Evolutionary conservation across 2,113 vertebrate species (phyloP).

Genomic region (Macquaria australasica): DNA sequence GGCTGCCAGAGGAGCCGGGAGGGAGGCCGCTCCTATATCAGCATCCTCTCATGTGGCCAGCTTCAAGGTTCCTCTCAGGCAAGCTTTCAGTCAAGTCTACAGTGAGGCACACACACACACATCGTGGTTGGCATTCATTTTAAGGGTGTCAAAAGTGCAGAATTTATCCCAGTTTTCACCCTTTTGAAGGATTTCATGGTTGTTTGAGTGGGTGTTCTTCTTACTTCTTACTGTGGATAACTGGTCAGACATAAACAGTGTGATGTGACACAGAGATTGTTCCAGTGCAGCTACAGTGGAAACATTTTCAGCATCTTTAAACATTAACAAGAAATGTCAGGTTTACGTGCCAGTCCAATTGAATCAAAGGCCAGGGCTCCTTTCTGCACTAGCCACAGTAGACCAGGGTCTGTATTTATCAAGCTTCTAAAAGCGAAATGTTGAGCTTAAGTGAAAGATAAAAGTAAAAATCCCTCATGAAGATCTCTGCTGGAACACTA

Average conservation of each 20-base stretch:
- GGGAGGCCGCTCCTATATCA: slow-evolving; percentile 60
- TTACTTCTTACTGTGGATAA: not conserved
- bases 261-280: not conserved
- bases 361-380: not conserved
- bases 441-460: not conserved
- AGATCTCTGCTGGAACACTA: not conserved
- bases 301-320: not conserved
- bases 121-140: slow-evolving; percentile 21
- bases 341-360: not conserved
- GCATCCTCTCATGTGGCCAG: slow-evolving; percentile 62
- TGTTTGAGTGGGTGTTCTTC: not conserved
- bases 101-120: not conserved
- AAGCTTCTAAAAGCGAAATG: not conserved
- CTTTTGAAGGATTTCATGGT: not conserved
- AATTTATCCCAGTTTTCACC: not conserved
- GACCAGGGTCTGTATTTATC: not conserved
- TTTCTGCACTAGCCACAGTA: not conserved
- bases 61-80: slow-evolving; percentile 60
- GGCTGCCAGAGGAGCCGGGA: slow-evolving; percentile 61
- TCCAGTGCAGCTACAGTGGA: not conserved
- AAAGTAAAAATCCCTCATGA: not conserved
- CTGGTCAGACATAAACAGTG: not conserved
- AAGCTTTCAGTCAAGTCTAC: slow-evolving; percentile 38
- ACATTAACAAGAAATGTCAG: not conserved
- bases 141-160: slow-evolving; percentile 12